Evolutionary conservation across 2,797 vertebrate species (phyloP).

Genomic region (Sebastes paucispinis): DNA sequence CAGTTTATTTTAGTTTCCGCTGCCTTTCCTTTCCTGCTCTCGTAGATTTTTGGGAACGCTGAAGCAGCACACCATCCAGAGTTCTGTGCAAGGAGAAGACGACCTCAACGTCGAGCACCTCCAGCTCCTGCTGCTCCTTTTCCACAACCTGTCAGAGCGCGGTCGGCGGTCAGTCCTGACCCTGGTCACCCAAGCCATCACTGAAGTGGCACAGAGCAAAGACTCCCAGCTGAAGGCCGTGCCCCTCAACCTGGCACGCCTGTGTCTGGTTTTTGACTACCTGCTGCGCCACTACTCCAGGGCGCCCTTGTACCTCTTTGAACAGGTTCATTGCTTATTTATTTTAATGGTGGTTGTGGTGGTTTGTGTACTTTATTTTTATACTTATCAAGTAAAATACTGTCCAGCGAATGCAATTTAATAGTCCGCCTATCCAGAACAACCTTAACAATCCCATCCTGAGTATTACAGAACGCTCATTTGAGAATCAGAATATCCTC

Average conservation of each 20-base stretch:
- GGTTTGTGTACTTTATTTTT: not conserved
- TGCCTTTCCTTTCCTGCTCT: not conserved
- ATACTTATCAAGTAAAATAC: not conserved
- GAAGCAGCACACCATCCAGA: constrained; percentile 93
- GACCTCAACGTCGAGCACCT: constrained; percentile 97
- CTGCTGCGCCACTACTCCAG: constrained; percentile 95
- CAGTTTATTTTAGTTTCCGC: not conserved
- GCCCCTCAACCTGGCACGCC: constrained; percentile 90
- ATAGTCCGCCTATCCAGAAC: not conserved
- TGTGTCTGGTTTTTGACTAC: constrained; percentile 95
- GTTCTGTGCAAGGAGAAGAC: constrained; percentile 88
- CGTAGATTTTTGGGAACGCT: constrained; percentile 93
- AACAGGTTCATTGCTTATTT: constrained; percentile 84
- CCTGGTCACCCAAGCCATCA: constrained; percentile 89
- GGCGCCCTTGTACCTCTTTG: constrained; percentile 92
- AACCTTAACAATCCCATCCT: not conserved
- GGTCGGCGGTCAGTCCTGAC: constrained; percentile 87
- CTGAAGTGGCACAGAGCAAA: constrained; percentile 87
- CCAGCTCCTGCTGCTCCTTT: constrained; percentile 95
- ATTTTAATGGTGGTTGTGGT: not conserved
- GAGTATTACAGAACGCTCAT: not conserved
- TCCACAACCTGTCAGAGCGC: constrained; percentile 94
- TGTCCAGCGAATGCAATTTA: not conserved
- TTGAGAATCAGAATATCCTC: not conserved
- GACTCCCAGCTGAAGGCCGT: constrained; percentile 89